Base-by-base conservation (phyloP, 2,888 invertebrate species). In the Caradrina clavipalpis region DNA sequence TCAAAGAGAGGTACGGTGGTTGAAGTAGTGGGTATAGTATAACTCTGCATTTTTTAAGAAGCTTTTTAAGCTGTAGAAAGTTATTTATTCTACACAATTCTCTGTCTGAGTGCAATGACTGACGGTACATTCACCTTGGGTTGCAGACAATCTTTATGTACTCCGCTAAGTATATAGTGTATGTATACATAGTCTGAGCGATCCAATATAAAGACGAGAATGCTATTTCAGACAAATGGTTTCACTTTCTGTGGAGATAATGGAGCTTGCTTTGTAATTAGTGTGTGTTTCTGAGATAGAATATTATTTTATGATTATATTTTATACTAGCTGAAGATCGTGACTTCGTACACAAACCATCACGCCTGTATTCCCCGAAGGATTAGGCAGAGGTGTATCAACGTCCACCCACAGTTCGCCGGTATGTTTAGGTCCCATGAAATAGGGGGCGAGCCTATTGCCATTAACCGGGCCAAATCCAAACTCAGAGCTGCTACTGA, bases 61-160 rank as follows among this genome's bases (percentile, higher is more conserved):
- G 45, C 15, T 45, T 17, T 45, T 17, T 17, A 17, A 6, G 15
- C 45, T 45, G 45, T 6, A 15, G 17, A 45, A 45, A 45, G 15
- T 15, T 45, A 17, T 3, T 1, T 54, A 11, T 45, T 45, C 5
- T 10, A 35, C 1, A 49, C 75, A 19, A 42, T 49, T 21, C 51
- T 61, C 1, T 1, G 31, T 21, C 11, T 5, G 62, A n/a, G 78
- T 76, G 76, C 77, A 78, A 2, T 47, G 78, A 55, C 80, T 71
- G 66, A 15, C 10, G 19, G 80, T 31, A 0, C 80, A 0, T 80
- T 80, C 53, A 78, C 76, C 78, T 51, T 26, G 7, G 15, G 1
- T 7, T 2, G 47, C 71, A 78, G 78, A 78, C 80, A 13, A 26
- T 1, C 19, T 3, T 66, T 66, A 76, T 80, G 51, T 80, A 64